phyloP scores from a whole-genome alignment of 2,797 vertebrate species.

The Malacoraja senta region DNA sequence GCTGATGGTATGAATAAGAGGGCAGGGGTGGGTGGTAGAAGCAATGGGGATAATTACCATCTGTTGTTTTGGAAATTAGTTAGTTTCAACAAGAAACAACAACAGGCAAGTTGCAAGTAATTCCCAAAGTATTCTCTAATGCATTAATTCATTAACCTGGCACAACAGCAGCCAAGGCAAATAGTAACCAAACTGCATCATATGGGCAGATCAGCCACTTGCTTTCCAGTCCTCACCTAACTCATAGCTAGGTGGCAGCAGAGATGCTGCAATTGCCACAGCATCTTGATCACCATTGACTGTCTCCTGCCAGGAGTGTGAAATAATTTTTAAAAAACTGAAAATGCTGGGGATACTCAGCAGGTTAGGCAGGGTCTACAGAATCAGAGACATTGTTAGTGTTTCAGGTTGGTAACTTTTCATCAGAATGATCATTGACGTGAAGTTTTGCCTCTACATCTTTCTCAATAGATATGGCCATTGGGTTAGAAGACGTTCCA shows the following conservation, averaged over 20 bases:
- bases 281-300: not conserved
- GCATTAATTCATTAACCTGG: not conserved
- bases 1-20: no score
- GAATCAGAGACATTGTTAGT: no score
- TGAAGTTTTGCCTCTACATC: no score
- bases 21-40: no score
- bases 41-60: not conserved
- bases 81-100: not conserved
- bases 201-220: not conserved
- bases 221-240: not conserved
- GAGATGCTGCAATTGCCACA: conserved; percentile 4
- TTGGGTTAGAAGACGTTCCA: no score
- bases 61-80: not conserved
- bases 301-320: no score
- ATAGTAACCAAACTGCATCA: not conserved
- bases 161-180: not conserved
- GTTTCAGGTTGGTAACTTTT: no score
- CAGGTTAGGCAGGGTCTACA: no score
- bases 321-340: not conserved
- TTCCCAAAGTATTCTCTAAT: not conserved
- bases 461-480: no score
- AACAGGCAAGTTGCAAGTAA: not conserved
- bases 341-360: no score
- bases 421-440: no score
- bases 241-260: conserved; percentile 28